Evolutionary conservation across 2,888 invertebrate genomes (phyloP).

Genomic region (Zhuqinia jingwanae): DNA sequence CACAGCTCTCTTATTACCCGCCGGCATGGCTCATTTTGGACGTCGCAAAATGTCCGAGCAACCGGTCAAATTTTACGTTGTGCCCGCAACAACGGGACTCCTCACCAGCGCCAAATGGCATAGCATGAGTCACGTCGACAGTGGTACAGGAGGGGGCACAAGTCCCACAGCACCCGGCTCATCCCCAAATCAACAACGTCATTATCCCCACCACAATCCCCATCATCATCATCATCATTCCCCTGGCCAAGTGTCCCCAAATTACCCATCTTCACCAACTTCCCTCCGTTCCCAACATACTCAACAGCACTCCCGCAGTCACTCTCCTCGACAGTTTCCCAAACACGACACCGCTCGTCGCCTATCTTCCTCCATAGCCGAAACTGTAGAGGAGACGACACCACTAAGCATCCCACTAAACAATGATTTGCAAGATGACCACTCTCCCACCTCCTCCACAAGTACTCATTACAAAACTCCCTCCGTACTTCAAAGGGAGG

Average conservation of each 20-base stretch:
- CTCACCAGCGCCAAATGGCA: constrained; percentile 77
- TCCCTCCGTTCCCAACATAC: constrained; percentile 40
- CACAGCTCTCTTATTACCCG: constrained; percentile 54
- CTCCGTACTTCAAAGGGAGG: not conserved
- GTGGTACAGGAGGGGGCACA: not conserved
- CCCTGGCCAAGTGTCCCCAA: not conserved
- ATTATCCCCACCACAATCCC: not conserved
- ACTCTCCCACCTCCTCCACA: not conserved
- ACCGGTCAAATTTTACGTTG: constrained; percentile 76
- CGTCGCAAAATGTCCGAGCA: constrained; percentile 78
- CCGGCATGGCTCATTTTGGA: constrained; percentile 67
- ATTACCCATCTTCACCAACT: constrained; percentile 7
- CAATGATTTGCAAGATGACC: not conserved
- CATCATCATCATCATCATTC: constrained; percentile 9
- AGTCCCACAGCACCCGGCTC: not conserved
- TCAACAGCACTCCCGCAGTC: constrained; percentile 53
- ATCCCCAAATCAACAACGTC: constrained; percentile 18
- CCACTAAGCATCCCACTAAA: not conserved
- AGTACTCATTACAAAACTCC: not conserved
- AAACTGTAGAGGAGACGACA: constrained; percentile 12
- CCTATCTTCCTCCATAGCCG: constrained; percentile 41
- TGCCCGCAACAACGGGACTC: constrained; percentile 72
- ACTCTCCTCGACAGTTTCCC: constrained; percentile 51
- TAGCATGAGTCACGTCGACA: constrained; percentile 76
- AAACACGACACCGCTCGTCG: not conserved